These are phyloP conservation scores for Ariopsis seemanni DNA, from an alignment of 2,113 vertebrate species.

Conservation along the genomic window DNA sequence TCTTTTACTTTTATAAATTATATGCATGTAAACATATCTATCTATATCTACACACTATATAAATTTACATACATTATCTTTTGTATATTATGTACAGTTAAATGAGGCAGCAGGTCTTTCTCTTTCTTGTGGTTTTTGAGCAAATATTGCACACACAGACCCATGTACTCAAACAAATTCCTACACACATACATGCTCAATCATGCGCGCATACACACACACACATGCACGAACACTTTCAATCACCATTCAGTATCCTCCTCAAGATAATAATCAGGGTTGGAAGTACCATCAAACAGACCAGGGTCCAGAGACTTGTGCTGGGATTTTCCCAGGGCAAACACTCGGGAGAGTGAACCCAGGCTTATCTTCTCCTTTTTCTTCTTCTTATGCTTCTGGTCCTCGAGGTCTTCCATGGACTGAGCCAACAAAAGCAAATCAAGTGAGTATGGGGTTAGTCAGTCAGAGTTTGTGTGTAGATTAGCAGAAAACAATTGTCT, in stretches of 20 bases:
- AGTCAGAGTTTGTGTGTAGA: constrained; percentile 10
- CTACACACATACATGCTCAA: constrained; percentile 42
- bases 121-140: constrained; percentile 60
- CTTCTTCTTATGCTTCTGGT: constrained; percentile 78
- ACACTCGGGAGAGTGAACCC: constrained; percentile 94
- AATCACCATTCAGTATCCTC: constrained; percentile 83
- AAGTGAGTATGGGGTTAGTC: constrained; percentile 8
- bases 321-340: constrained; percentile 90
- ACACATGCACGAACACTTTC: not conserved
- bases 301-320: constrained; percentile 95
- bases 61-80: constrained; percentile 76
- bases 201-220: too few relatives aligned
- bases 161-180: constrained; percentile 35
- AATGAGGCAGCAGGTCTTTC: constrained; percentile 68
- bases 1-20: constrained; percentile 59
- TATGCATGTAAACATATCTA: constrained; percentile 75
- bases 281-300: constrained; percentile 93
- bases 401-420: constrained; percentile 89
- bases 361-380: constrained; percentile 85
- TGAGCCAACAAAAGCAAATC: constrained; percentile 48
- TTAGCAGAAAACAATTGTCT: not conserved
- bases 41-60: constrained; percentile 75
- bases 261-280: constrained; percentile 93
- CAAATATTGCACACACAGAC: constrained; percentile 54
- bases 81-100: constrained; percentile 80